phyloP scores from a whole-genome alignment of 2,888 invertebrate species.

The Acleris sparsana region DNA sequence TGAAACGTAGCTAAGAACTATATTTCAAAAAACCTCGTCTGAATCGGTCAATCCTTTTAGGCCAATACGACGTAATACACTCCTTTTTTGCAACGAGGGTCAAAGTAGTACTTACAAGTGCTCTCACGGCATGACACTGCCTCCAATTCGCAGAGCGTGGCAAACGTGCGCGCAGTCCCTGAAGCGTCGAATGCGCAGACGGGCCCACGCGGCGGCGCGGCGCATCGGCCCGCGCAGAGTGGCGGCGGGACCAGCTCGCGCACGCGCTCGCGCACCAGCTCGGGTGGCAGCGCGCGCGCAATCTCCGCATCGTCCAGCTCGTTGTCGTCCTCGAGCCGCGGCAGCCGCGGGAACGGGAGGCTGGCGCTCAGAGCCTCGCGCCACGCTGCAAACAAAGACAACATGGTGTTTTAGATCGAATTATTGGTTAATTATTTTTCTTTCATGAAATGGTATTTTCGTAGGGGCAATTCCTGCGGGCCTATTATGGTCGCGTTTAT shows the following conservation, averaged over 20 bases:
- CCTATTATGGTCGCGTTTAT: too few species aligned
- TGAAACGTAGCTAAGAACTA: too few species aligned
- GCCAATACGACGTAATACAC: too few species aligned
- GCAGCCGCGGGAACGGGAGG: slow-evolving; percentile 61
- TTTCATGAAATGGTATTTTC: too few species aligned
- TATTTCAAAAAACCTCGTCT: too few species aligned
- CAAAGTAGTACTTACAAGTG: slow-evolving; percentile 73
- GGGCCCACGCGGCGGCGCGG: slow-evolving; percentile 75
- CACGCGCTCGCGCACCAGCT: slow-evolving; percentile 58
- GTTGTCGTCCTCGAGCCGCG: slow-evolving; percentile 56
- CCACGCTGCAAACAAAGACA: slow-evolving; percentile 59
- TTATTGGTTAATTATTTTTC: too few species aligned
- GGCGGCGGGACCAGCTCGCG: slow-evolving; percentile 74
- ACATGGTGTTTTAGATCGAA: too few species aligned
- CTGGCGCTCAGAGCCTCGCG: slow-evolving; percentile 61
- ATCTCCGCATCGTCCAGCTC: slow-evolving; percentile 45
- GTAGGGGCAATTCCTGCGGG: too few species aligned
- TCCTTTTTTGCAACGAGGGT: too few species aligned
- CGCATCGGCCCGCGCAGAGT: slow-evolving; percentile 70
- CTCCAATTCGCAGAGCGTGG: slow-evolving; percentile 83
- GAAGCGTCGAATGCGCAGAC: slow-evolving; percentile 84
- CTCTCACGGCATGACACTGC: slow-evolving; percentile 83
- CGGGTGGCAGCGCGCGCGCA: slow-evolving; percentile 49
- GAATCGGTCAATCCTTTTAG: too few species aligned
- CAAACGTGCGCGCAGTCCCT: slow-evolving; percentile 82